Conservation (phyloP, 2,888 invertebrate species). For the Lampropteryx suffumata region DNA sequence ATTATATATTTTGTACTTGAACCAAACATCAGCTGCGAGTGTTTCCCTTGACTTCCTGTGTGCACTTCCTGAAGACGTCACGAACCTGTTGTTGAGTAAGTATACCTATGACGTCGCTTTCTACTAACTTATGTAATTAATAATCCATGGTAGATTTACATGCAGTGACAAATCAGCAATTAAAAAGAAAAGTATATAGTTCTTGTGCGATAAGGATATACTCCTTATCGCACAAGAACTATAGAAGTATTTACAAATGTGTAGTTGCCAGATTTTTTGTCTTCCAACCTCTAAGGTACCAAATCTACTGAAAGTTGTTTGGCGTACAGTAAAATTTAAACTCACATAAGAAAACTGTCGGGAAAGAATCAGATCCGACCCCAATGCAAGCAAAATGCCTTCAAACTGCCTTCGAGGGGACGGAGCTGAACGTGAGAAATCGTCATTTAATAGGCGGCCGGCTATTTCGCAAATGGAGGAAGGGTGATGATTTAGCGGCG, state of each 20-base stretch:
- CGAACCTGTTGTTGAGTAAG: slow-evolving; percentile 51
- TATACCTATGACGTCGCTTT: slow-evolving; percentile 7
- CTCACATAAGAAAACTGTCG: slow-evolving; percentile 30
- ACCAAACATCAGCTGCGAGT: slow-evolving; percentile 42
- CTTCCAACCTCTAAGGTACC: too few relatives aligned
- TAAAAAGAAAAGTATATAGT: too few relatives aligned
- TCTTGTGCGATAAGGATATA: too few relatives aligned
- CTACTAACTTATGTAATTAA: not conserved
- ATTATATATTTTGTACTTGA: slow-evolving; percentile 27
- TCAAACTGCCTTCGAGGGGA: slow-evolving; percentile 43
- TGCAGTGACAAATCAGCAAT: too few relatives aligned
- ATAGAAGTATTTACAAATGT: too few relatives aligned
- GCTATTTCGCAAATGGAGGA: slow-evolving; percentile 60
- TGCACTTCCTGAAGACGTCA: slow-evolving; percentile 70
- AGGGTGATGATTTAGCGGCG: slow-evolving; percentile 59
- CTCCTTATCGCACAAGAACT: too few relatives aligned
- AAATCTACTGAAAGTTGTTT: too few relatives aligned
- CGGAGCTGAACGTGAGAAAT: slow-evolving; percentile 63
- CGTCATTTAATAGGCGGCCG: slow-evolving; percentile 77
- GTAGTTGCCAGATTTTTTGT: too few relatives aligned
- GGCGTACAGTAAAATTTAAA: slow-evolving; percentile 20
- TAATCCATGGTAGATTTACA: too few relatives aligned
- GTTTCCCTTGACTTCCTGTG: slow-evolving; percentile 72
- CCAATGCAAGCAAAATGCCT: slow-evolving; percentile 49
- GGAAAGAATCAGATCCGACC: slow-evolving; percentile 38